Conservation (phyloP, 1,140 invertebrate species). For the Anastrepha ludens region DNA sequence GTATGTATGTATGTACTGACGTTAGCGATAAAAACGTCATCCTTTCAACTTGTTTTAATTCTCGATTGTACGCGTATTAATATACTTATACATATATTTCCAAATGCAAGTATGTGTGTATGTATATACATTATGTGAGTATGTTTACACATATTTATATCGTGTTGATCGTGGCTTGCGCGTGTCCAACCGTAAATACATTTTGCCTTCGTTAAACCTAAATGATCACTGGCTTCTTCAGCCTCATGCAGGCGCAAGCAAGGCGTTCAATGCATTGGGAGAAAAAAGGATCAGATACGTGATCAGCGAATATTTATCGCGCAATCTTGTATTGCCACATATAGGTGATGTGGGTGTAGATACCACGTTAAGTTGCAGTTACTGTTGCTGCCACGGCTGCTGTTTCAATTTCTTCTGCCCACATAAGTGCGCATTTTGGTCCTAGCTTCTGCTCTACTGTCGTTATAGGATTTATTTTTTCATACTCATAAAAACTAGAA, state of each 20-base stretch:
- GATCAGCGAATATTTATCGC: conserved; percentile 56
- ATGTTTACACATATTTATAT: background rate
- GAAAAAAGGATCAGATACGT: conserved; percentile 53
- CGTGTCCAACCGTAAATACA: conserved; percentile 57
- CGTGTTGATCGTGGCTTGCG: conserved; percentile 49
- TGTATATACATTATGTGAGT: background rate
- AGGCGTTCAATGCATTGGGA: background rate
- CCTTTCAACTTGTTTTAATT: no score
- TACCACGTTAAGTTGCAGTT: conserved; percentile 29
- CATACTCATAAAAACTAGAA: conserved; percentile 12
- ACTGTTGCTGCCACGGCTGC: background rate
- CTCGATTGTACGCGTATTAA: no score
- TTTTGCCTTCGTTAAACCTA: conserved; percentile 50
- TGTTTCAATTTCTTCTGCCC: conserved; percentile 9
- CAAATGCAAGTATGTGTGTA: background rate
- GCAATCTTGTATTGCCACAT: conserved; percentile 53
- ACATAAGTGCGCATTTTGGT: background rate
- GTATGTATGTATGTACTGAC: no score
- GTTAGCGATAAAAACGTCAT: no score
- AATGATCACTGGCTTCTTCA: conserved; percentile 41
- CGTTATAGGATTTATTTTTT: background rate
- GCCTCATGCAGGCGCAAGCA: background rate
- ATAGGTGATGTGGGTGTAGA: conserved; percentile 47
- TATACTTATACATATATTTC: no score
- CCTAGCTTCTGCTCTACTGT: background rate